Conservation (phyloP, 1,140 invertebrate genomes). For the Pogonomyrmex californicus region DNA sequence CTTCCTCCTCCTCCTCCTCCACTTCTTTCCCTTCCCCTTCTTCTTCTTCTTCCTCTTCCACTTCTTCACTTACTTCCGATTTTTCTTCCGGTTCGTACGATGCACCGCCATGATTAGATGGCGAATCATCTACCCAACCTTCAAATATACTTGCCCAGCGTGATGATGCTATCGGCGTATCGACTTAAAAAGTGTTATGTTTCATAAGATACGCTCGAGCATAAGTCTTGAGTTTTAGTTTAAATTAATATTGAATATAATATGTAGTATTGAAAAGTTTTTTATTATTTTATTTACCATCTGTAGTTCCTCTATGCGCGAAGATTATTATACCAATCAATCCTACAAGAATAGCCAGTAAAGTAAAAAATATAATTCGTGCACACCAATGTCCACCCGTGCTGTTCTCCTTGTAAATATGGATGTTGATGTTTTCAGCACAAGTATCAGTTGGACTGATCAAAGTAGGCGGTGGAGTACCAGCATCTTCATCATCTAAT, state of each 20-base stretch:
- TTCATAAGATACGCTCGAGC: not conserved
- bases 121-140: constrained; percentile 92
- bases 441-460: constrained; percentile 79
- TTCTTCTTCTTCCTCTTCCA: constrained; percentile 64
- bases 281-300: constrained; percentile 88
- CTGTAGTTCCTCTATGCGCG: constrained; percentile 92
- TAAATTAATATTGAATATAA: constrained; percentile 9
- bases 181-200: constrained; percentile 88
- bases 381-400: constrained; percentile 94
- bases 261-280: not conserved
- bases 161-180: constrained; percentile 90
- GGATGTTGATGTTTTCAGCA: constrained; percentile 90
- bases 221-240: not conserved
- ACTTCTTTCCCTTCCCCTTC: constrained; percentile 56
- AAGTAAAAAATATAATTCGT: constrained; percentile 92
- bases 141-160: constrained; percentile 91
- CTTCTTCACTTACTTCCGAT: constrained; percentile 75
- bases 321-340: constrained; percentile 92
- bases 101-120: constrained; percentile 83
- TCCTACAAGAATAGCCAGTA: constrained; percentile 90
- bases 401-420: constrained; percentile 91
- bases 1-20: not conserved
- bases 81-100: constrained; percentile 83
- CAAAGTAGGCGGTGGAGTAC: constrained; percentile 74
- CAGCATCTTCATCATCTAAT: constrained; percentile 84